Base-by-base conservation (phyloP, 2,113 vertebrate species). In the Apistogramma diplotaenia region DNA sequence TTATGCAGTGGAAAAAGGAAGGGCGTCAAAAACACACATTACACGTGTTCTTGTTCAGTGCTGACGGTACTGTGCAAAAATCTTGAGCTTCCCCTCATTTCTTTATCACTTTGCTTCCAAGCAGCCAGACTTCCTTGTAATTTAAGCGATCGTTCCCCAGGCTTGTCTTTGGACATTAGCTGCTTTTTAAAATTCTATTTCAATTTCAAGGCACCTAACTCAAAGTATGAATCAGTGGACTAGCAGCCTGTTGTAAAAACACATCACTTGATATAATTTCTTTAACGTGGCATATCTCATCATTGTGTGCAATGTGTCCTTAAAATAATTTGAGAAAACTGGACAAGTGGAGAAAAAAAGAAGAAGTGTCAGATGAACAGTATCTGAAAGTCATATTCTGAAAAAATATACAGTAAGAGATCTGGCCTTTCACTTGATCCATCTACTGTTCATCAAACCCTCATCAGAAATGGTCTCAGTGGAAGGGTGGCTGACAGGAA, bases 241-340 rank as follows among this genome's bases (percentile, higher is more conserved):
- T 7, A 49, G 43, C 15, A 49, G 43, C 6, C 15, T 49, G 15
- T 49, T 49, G 15, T 16, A 49, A 18, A 53, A 53, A n/a, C 51
- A 53, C 16, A 40, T 4, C 8, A 10, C 4, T 10, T n/a, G 19
- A 46, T 67, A 13, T 19, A 2, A 67, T 19, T 67, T 67, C 62
- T 67, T 67, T 46, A 67, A 27, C 3, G 2, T 10, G 61, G 43
- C 60, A 62, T 16, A 25, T 62, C 40, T 65, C 35, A 43, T 35
- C 21, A 40, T 43, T 35, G 21, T 43, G 15, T 25, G 37, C 21
- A 0, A 0, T 43, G 61, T 65, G 37, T 65, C 61, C 61, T 65
- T 0, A 65, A 65, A 43, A 9, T 31, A 59, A 25, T 6, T 16
- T 43, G 61, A 65, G 37, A 37, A 0, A 65, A 0, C 21, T 25